Percentiles rank a stretch among this genome's conserved stretches.
These are phyloP conservation scores for Tragelaphus buxtoni DNA, from an alignment of 2,113 vertebrate species.

Conservation along the genomic window DNA sequence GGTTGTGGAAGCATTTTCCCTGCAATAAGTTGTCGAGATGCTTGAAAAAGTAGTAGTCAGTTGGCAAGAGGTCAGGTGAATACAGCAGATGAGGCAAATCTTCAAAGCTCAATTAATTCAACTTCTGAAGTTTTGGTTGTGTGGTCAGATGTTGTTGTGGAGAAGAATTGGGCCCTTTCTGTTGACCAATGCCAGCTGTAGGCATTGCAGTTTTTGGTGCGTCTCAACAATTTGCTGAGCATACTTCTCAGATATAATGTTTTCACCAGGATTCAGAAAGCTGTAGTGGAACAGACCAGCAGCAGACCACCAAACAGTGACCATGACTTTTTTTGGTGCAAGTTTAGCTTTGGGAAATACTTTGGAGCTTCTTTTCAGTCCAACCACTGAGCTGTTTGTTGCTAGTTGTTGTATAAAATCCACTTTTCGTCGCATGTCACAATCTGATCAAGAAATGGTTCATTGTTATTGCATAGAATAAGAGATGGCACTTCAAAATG, in stretches of 20 bases:
- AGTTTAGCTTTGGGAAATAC: not conserved
- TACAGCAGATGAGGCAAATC: not conserved
- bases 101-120: not conserved
- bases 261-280: not conserved
- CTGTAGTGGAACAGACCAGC: not conserved
- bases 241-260: not conserved
- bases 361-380: not conserved
- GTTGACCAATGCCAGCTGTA: not conserved
- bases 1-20: not conserved
- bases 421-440: accelerated
- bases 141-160: not conserved
- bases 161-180: not conserved
- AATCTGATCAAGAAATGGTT: not conserved
- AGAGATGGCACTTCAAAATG: not conserved
- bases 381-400: not conserved
- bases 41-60: not conserved
- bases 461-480: not conserved
- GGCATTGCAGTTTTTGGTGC: not conserved
- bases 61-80: not conserved
- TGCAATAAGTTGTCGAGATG: not conserved
- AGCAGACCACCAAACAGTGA: not conserved
- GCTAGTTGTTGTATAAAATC: not conserved
- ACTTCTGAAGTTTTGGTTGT: not conserved
- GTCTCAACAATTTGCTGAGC: not conserved
- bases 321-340: not conserved